A percentile compares a stretch with the other conserved stretches of the same genome.
phyloP scores from a whole-genome alignment of 2,113 vertebrate genomes.

The Martes martes region DNA sequence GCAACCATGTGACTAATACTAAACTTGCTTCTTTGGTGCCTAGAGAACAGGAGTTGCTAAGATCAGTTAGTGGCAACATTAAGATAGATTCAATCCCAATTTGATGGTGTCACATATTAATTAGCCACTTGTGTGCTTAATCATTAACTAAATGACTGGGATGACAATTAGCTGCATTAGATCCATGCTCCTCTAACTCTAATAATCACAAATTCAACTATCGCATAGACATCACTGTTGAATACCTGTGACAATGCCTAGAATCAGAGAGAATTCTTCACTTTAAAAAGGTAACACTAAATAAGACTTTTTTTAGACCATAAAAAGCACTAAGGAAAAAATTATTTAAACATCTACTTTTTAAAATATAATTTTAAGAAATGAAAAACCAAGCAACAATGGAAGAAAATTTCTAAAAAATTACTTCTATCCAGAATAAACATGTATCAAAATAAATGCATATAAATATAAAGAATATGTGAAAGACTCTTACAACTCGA shows the following conservation, averaged over 20 bases:
- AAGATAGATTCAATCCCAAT: background rate
- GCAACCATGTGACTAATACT: background rate
- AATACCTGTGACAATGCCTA: background rate
- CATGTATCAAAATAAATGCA: background rate
- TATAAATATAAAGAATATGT: background rate
- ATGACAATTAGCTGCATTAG: background rate
- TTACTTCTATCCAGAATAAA: background rate
- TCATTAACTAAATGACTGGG: background rate
- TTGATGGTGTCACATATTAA: background rate
- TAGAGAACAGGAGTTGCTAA: background rate
- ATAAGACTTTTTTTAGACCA: background rate
- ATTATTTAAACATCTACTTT: background rate
- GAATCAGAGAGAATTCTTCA: background rate
- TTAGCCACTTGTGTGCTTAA: background rate
- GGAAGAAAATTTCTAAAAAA: background rate
- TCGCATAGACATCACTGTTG: background rate
- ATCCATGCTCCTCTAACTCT: background rate
- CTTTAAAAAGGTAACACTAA: background rate
- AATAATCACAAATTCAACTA: background rate
- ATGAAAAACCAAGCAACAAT: background rate
- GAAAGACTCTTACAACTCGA: background rate
- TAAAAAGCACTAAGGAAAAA: background rate
- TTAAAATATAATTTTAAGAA: constrained; percentile 20
- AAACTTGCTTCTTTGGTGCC: background rate
- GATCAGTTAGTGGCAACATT: background rate